These are phyloP conservation scores for Phalera bucephala DNA, from an alignment of 2,888 invertebrate genomes.

Conservation along the genomic window DNA sequence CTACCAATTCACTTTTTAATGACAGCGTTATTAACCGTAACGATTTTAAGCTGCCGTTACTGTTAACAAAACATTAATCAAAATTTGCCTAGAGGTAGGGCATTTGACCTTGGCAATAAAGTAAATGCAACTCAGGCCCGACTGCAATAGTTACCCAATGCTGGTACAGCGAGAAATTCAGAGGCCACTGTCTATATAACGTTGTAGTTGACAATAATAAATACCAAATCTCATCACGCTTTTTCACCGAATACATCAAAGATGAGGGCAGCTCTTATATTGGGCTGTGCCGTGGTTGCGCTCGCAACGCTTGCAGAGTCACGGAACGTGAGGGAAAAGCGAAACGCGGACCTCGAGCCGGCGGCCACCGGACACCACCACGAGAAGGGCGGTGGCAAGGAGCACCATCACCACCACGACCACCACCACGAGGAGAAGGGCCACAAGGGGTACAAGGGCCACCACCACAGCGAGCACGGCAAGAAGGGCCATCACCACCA, in stretches of 20 bases:
- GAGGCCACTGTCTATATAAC: constrained; percentile 72
- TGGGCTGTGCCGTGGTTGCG: constrained; percentile 55
- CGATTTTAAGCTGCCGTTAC: constrained; percentile 4
- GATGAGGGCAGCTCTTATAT: constrained; percentile 60
- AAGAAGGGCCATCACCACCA: constrained; percentile 89
- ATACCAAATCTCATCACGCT: constrained; percentile 54
- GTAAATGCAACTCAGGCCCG: constrained; percentile 46
- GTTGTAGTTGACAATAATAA: constrained; percentile 46
- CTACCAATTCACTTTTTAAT: constrained; percentile 1
- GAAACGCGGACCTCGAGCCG: constrained; percentile 76
- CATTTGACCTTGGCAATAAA: constrained; percentile 59
- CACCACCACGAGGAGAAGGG: constrained; percentile 86
- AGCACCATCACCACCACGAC: constrained; percentile 85
- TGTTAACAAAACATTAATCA: constrained; percentile 19
- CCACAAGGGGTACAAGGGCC: constrained; percentile 87
- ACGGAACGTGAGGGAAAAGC: constrained; percentile 64
- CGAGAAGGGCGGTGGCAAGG: constrained; percentile 84
- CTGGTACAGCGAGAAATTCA: constrained; percentile 54
- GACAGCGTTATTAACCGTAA: constrained; percentile 4
- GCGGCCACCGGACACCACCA: constrained; percentile 71
- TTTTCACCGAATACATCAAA: constrained; percentile 43
- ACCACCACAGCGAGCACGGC: constrained; percentile 86
- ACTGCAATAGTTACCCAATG: constrained; percentile 66
- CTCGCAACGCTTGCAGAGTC: constrained; percentile 71
- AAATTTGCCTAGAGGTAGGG: constrained; percentile 20